phyloP scores from a whole-genome alignment of 2,888 invertebrate genomes.

The Aethes cnicana region DNA sequence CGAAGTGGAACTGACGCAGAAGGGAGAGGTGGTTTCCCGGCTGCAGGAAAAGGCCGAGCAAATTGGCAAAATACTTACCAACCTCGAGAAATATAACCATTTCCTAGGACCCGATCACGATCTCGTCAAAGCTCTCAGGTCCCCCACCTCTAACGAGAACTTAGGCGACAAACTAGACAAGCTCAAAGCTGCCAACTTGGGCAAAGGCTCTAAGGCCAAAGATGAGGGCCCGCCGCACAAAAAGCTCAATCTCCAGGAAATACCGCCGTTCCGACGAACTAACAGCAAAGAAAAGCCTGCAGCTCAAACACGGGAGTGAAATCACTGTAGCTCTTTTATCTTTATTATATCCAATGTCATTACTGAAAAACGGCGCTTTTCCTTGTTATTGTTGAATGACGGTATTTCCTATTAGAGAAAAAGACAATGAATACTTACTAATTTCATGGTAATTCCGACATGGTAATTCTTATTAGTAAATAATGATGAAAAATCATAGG shows the following conservation, averaged over 20 bases:
- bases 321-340: conserved; percentile 10
- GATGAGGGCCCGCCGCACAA: conserved; percentile 82
- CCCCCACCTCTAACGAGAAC: conserved; percentile 71
- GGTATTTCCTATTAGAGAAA: conserved; percentile 52
- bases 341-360: not conserved
- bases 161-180: conserved; percentile 67
- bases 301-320: conserved; percentile 46
- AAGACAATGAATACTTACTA: conserved; percentile 20
- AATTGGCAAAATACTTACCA: conserved; percentile 95
- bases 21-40: conserved; percentile 96
- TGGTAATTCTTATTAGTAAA: conserved; percentile 23
- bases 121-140: conserved; percentile 73
- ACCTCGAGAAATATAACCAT: conserved; percentile 93
- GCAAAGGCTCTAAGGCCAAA: conserved; percentile 73
- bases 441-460: too few species aligned
- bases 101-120: conserved; percentile 84
- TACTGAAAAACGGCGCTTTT: not conserved
- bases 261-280: conserved; percentile 74
- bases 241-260: conserved; percentile 78
- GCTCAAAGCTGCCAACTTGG: conserved; percentile 64
- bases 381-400: conserved; percentile 37
- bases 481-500: conserved; percentile 16
- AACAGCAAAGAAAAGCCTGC: conserved; percentile 55
- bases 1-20: conserved; percentile 97
- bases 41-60: conserved; percentile 97